Conservation (phyloP, 1,140 invertebrate genomes). For the Solenopsis fugax region DNA sequence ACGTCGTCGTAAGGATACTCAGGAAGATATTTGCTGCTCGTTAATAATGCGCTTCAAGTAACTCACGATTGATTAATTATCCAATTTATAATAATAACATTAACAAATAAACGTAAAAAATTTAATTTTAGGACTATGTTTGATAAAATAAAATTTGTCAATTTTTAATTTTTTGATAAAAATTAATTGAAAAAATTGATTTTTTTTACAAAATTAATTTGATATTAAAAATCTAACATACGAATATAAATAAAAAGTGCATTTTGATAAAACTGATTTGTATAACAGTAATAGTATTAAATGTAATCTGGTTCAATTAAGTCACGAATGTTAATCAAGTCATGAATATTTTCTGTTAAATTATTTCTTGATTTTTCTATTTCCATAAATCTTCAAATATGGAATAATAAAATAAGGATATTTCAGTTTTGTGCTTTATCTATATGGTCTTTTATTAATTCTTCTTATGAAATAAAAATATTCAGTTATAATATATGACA, state of each 20-base stretch:
- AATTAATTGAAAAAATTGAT: too few relatives aligned
- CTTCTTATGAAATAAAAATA: neutral
- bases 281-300: neutral
- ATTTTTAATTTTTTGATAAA: too few relatives aligned
- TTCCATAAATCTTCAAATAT: neutral
- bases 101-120: neutral
- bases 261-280: neutral
- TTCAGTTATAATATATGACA: neutral
- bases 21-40: slow-evolving; percentile 12
- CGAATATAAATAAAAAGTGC: neutral
- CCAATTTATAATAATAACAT: neutral
- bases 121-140: neutral
- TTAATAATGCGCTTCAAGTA: slow-evolving; percentile 29
- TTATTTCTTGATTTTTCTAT: neutral
- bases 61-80: slow-evolving; percentile 12
- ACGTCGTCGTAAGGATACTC: slow-evolving; percentile 11
- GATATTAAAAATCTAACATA: neutral
- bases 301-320: neutral
- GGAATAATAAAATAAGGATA: neutral
- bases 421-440: neutral
- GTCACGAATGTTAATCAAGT: neutral
- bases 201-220: neutral
- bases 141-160: neutral
- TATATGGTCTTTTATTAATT: neutral
- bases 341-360: slow-evolving; percentile 10